Conservation (phyloP, 2,113 vertebrate species). For the Macroglossus sobrinus region DNA sequence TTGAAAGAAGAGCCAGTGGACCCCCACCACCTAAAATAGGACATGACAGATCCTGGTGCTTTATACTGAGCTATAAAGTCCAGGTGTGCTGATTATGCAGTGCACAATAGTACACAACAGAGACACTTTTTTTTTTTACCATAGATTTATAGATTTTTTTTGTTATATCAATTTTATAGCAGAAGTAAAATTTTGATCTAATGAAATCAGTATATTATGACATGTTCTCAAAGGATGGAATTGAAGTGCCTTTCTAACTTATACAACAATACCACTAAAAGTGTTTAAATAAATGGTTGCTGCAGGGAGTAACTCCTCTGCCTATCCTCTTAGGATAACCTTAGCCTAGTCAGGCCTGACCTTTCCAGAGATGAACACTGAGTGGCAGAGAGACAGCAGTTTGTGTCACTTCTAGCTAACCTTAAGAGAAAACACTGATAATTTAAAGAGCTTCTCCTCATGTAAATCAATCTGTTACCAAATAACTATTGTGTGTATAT, state of each 20-base stretch:
- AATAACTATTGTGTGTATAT: background rate
- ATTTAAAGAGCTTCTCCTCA: background rate
- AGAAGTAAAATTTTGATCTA: conserved; percentile 10
- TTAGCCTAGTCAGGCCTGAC: background rate
- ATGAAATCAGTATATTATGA: background rate
- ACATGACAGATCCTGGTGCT: background rate
- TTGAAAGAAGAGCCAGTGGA: background rate
- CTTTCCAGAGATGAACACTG: background rate
- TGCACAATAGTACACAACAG: background rate
- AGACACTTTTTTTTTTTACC: background rate
- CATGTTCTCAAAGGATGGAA: background rate
- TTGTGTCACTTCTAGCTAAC: background rate
- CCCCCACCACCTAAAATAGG: background rate
- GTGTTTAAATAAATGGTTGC: background rate
- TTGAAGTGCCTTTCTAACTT: background rate
- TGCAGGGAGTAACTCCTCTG: background rate
- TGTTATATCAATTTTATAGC: background rate
- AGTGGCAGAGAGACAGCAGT: background rate
- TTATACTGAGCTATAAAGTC: background rate
- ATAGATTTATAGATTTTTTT: background rate
- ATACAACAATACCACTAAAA: background rate
- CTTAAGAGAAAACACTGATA: background rate
- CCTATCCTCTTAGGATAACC: background rate
- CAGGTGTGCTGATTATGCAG: too few species aligned
- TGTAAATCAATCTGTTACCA: background rate